These are phyloP conservation scores for Cantharis nigra DNA, from an alignment of 2,888 invertebrate species.

Conservation along the genomic window DNA sequence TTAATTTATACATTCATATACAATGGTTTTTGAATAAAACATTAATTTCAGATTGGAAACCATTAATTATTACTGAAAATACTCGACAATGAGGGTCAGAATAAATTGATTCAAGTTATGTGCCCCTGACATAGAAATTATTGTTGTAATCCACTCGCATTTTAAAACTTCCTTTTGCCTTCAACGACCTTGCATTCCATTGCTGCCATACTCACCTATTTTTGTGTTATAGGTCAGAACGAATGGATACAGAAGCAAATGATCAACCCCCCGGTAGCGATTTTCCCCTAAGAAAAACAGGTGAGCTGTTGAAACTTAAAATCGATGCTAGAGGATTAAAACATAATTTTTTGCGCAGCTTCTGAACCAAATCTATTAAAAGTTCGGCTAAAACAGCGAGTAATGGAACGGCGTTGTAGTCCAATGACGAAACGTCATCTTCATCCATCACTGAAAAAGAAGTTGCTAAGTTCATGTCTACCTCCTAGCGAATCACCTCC, in stretches of 20 bases:
- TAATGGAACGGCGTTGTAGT: constrained; percentile 92
- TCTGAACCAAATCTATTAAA: constrained; percentile 97
- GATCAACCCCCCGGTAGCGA: constrained; percentile 66
- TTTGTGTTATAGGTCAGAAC: constrained; percentile 53
- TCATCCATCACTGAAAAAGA: constrained; percentile 76
- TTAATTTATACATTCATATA: neutral
- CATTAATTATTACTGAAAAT: neutral
- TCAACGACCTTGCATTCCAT: neutral
- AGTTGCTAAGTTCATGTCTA: constrained; percentile 63
- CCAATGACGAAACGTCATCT: constrained; percentile 84
- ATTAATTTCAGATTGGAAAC: neutral
- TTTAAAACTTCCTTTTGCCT: neutral
- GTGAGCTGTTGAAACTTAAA: constrained; percentile 59
- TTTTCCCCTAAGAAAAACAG: constrained; percentile 94
- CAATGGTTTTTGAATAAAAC: no score
- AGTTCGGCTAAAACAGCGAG: constrained; percentile 91
- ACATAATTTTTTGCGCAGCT: constrained; percentile 61
- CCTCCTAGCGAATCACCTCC: constrained; percentile 69
- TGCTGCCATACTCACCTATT: neutral
- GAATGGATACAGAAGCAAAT: constrained; percentile 57
- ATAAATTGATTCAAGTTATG: neutral
- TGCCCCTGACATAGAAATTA: neutral
- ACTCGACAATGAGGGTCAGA: neutral
- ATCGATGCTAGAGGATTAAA: neutral
- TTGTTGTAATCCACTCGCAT: neutral